Conservation (phyloP, 2,797 vertebrate species). For the Megaceryle alcyon region DNA sequence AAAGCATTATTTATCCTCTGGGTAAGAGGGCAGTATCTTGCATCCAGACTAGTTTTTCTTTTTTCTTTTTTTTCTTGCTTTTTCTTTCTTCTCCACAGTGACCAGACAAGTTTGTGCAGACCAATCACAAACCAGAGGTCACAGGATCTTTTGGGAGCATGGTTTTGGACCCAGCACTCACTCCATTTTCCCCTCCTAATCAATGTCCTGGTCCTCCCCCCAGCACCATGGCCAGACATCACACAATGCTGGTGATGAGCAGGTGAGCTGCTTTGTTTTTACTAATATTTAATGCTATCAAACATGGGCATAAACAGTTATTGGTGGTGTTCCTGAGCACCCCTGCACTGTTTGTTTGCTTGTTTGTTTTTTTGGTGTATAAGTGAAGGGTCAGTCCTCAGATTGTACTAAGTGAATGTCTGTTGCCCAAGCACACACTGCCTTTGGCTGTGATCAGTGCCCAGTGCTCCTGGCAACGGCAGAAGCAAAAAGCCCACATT, state of each 20-base stretch:
- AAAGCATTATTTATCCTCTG: neutral
- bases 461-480: neutral
- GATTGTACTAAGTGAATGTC: accelerated
- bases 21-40: neutral
- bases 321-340: neutral
- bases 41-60: neutral
- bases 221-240: neutral
- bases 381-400: neutral
- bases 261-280: neutral
- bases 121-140: neutral
- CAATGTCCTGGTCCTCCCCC: neutral
- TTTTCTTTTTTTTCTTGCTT: neutral
- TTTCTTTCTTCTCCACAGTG: neutral
- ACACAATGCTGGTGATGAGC: neutral
- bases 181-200: neutral
- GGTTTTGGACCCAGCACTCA: neutral
- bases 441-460: neutral
- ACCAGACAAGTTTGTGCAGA: neutral
- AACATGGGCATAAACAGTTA: accelerated
- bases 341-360: neutral
- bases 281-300: neutral
- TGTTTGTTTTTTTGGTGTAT: neutral
- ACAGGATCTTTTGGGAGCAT: neutral
- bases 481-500: neutral
- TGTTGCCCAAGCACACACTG: neutral